These are phyloP conservation scores for Paracyclopina nana DNA, from an alignment of 1,140 invertebrate genomes.

Conservation along the genomic window DNA sequence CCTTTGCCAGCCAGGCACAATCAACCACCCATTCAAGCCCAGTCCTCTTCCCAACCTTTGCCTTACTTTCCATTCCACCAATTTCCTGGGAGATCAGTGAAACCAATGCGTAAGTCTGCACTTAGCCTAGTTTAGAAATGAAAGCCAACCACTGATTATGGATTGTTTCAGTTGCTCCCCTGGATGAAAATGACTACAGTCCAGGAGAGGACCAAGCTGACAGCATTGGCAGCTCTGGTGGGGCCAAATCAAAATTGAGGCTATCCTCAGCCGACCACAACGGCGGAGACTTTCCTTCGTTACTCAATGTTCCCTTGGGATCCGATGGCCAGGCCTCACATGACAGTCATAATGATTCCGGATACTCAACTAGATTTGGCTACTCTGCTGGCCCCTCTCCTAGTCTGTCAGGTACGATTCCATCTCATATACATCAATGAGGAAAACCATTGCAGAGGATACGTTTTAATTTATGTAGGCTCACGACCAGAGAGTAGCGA, in stretches of 20 bases:
- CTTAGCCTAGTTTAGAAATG: too few species aligned
- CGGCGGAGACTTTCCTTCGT: slow-evolving; percentile 6
- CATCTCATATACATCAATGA: neutral
- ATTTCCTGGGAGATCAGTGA: too few species aligned
- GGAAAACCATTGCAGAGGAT: neutral
- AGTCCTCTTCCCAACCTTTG: too few species aligned
- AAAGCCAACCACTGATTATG: too few species aligned
- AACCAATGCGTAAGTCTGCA: too few species aligned
- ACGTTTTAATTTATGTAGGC: slow-evolving; percentile 1
- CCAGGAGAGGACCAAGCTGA: neutral
- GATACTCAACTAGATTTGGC: slow-evolving; percentile 51
- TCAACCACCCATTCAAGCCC: too few species aligned
- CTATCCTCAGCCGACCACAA: too few species aligned
- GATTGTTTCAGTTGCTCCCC: slow-evolving; percentile 3
- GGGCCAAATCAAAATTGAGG: too few species aligned
- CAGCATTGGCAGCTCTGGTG: neutral
- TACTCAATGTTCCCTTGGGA: slow-evolving; percentile 16
- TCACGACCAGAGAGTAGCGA: slow-evolving; percentile 12
- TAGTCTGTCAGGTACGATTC: slow-evolving; percentile 39
- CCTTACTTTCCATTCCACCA: too few species aligned
- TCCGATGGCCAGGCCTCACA: slow-evolving; percentile 23
- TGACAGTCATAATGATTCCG: slow-evolving; percentile 51
- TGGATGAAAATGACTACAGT: slow-evolving; percentile 14
- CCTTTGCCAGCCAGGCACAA: too few species aligned
- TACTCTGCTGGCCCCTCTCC: slow-evolving; percentile 53